phyloP scores from a whole-genome alignment of 2,113 vertebrate genomes.

The Mastomys natalensis region DNA sequence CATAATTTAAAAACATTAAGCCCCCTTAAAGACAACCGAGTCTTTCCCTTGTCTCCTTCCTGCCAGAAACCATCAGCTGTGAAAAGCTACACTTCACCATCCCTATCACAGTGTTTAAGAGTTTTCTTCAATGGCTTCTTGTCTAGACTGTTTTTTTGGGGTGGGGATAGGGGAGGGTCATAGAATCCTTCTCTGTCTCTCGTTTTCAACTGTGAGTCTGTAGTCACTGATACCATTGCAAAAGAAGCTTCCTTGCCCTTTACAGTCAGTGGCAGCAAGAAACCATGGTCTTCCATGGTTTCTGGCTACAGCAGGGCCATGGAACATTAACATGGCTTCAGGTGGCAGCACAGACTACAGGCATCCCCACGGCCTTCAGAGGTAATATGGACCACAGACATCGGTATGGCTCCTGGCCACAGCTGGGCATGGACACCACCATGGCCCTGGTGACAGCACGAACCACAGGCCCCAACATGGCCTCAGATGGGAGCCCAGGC shows the following conservation, averaged over 20 bases:
- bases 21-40: neutral
- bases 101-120: neutral
- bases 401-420: neutral
- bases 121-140: neutral
- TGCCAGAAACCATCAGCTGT: neutral
- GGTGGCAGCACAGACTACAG: neutral
- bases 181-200: neutral
- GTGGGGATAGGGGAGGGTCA: fast-evolving
- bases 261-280: neutral
- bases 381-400: neutral
- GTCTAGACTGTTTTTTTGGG: neutral
- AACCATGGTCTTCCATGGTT: neutral
- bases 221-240: neutral
- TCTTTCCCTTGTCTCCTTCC: neutral
- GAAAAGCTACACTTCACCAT: neutral
- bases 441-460: neutral
- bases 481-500: too few relatives aligned
- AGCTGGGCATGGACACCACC: neutral
- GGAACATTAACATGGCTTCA: neutral
- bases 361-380: neutral
- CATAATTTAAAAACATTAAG: neutral
- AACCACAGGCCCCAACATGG: neutral
- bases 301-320: neutral
- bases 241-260: neutral
- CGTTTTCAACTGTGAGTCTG: neutral